Evolutionary conservation across 2,888 invertebrate species (phyloP), one percentile per base, ranked within the genome.

Genomic region (Clunio marinus): DNA sequence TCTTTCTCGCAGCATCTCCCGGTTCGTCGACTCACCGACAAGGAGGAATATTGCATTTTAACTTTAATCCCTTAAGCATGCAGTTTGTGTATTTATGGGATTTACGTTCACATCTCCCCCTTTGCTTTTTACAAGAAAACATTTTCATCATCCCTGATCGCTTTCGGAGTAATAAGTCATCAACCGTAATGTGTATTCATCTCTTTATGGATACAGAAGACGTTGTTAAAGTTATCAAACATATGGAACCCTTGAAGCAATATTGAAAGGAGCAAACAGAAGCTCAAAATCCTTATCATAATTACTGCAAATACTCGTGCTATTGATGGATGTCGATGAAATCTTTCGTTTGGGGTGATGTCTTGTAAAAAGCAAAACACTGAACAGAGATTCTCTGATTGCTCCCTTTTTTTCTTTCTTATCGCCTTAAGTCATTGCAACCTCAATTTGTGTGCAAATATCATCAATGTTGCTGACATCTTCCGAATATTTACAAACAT

Each of bases 1-100:
- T 45, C 25, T 45, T 45, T 45, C 13, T 27, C 22, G n/a, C 37
- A 25, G 20, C 45, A 5, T 62, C 22, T 17, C n/a, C 35, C 37
- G 37, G 5, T 17, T 24, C 37, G 41, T 37, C 60, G 57, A n/a
- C 20, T n/a, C n/a, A n/a, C n/a, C n/a, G n/a, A n/a, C 37, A 25
- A 27, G 63, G 45, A 63, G 45, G 63, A 63, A 63, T 63, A 63
- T 63, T 63, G 63, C 63, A 63, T 63, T 63, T 63, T 63, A 63
- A 63, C 45, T 63, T 63, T 46, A 63, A 63, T 63, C 63, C 63
- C 63, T 63, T 63, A 63, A 63, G 63, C 63, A 63, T 63, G 63
- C 63, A 63, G 63, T 63, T 63, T 63, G 63, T 63, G 63, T 63
- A 63, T 63, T 63, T 63, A 63, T 63, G 63, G 63, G 63, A 63